Evolutionary conservation across 1,140 invertebrate species (phyloP), one percentile per base, ranked within the genome.

Genomic region (Orchesella cincta): DNA sequence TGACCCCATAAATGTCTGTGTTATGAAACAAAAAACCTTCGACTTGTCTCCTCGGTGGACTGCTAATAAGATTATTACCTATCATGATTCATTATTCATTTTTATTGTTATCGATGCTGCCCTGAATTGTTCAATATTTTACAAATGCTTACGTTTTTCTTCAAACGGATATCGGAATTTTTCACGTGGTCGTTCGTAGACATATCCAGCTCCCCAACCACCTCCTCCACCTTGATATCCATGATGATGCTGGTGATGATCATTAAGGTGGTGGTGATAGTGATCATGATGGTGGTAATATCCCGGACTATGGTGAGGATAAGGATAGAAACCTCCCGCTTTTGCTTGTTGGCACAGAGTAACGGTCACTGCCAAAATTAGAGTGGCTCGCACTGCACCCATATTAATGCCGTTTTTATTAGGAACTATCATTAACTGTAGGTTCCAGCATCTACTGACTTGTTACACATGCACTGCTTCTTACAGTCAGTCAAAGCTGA

Each of bases 401-500:
- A 31, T 33, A 31, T 67, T 67, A 46, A 46, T 12, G 39, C 39
- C 8, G 39, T n/a, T 46, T 46, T 46, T 46, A 46, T 46, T 46
- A 12, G 8, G 8, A 12, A 20, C 39, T 12, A 46, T 46, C 8
- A 46, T 46, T 14, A 57, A 12, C 23, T 67, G 23, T 62, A n/a
- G 62, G 23, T 18, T 29, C 29, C 33, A 67, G 33, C 29, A 18
- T 2, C 62, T 5, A 5, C 33, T 67, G 23, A 67, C 62, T 31
- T n/a, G n/a, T n/a, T n/a, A n/a, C n/a, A n/a, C n/a, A n/a, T n/a
- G n/a, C n/a, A n/a, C n/a, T n/a, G n/a, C n/a, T n/a, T n/a, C n/a
- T n/a, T n/a, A 8, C 62, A 67, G 62, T 67, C 62, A 67, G 62
- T 23, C 62, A 5, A 23, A 31, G 5, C 62, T 67, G 62, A 67